A percentile compares a stretch with the other conserved stretches of the same genome.
Conservation (phyloP, 2,888 invertebrate species). For the Tachina fera region DNA sequence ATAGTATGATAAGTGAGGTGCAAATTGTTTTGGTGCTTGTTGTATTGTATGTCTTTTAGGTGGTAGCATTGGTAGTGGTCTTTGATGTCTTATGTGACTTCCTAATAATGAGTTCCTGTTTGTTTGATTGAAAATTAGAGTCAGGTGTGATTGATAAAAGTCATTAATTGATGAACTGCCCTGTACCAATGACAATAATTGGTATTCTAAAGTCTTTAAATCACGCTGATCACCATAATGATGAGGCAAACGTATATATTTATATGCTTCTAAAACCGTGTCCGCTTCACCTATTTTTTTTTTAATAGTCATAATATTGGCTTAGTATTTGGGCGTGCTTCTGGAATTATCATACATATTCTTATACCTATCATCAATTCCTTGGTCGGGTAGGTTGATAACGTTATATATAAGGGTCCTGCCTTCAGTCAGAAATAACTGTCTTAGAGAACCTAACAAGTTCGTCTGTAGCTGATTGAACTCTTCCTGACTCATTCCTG, state of each 20-base stretch:
- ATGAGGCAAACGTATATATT: too few relatives aligned
- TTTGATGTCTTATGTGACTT: too few relatives aligned
- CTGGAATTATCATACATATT: not conserved
- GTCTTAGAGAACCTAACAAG: too few relatives aligned
- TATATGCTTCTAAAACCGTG: not conserved
- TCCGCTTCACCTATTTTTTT: constrained; percentile 16
- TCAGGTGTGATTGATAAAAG: not conserved
- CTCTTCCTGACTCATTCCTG: too few relatives aligned
- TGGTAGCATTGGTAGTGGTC: too few relatives aligned
- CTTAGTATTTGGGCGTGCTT: not conserved
- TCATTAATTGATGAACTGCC: not conserved
- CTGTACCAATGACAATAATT: not conserved
- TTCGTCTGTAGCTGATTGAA: too few relatives aligned
- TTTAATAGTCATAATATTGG: constrained; percentile 3
- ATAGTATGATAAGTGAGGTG: not conserved
- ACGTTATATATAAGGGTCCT: too few relatives aligned
- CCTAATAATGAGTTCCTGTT: too few relatives aligned
- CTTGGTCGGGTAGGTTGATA: too few relatives aligned
- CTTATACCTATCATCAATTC: not conserved
- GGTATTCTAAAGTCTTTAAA: constrained; percentile 14
- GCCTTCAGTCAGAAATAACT: too few relatives aligned
- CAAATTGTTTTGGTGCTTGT: not conserved
- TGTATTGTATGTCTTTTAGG: too few relatives aligned
- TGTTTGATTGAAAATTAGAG: not conserved
- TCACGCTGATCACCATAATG: too few relatives aligned